These are phyloP conservation scores for Rhadina sibilatrix DNA, from an alignment of 2,113 vertebrate species.

Conservation along the genomic window DNA sequence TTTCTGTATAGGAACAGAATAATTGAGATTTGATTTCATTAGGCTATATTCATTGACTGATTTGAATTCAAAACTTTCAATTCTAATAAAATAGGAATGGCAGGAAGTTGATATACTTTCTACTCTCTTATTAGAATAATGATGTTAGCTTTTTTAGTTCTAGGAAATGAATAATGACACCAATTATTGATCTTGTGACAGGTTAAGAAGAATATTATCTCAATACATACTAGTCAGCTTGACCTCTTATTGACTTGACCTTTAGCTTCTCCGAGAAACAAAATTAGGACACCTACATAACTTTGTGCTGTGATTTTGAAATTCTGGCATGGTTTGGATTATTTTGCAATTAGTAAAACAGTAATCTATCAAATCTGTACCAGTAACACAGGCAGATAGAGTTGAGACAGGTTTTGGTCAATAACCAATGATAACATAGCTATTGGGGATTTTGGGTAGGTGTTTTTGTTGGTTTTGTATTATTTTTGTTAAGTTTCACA, in stretches of 20 bases:
- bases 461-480: background rate
- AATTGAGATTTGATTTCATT: background rate
- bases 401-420: background rate
- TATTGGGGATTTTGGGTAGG: background rate
- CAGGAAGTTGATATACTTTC: background rate
- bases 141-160: constrained; percentile 21
- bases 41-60: background rate
- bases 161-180: constrained; percentile 62
- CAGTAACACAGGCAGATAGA: background rate
- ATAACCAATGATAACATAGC: background rate
- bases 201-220: constrained; percentile 55
- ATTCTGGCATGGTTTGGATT: background rate
- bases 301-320: background rate
- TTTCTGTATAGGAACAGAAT: background rate
- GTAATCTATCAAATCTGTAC: constrained; percentile 15
- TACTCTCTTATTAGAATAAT: constrained; percentile 26
- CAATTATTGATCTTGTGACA: constrained; percentile 49
- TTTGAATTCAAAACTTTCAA: background rate
- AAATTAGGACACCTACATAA: background rate
- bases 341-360: constrained; percentile 25
- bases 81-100: background rate
- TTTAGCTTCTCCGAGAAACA: constrained; percentile 37
- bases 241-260: constrained; percentile 57
- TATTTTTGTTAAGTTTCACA: background rate
- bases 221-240: constrained; percentile 57